Evolutionary conservation across 2,113 vertebrate genomes (phyloP).

Genomic region (Micronycteris hirsuta): DNA sequence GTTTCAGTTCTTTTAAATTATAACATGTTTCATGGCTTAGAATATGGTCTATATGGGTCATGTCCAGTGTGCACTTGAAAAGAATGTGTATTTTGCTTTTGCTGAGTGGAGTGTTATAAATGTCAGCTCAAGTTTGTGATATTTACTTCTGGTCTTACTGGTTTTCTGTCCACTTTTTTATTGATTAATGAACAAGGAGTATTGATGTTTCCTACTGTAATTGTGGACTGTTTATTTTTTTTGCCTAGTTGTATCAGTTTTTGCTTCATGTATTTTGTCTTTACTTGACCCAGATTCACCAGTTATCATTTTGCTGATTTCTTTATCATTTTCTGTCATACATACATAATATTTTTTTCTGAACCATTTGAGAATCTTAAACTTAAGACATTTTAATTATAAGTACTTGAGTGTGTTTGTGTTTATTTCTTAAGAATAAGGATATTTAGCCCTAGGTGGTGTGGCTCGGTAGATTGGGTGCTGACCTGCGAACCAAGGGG

Average conservation of each 20-base stretch:
- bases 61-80: background rate
- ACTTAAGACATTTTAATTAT: background rate
- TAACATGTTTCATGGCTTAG: background rate
- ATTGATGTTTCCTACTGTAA: background rate
- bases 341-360: background rate
- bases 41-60: background rate
- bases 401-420: background rate
- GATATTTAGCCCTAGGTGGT: too few species aligned
- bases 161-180: background rate
- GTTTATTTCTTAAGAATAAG: slow-evolving; percentile 41
- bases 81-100: background rate
- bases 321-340: background rate
- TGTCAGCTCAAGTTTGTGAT: background rate
- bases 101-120: background rate
- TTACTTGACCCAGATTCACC: background rate
- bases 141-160: background rate
- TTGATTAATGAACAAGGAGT: background rate
- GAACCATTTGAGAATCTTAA: slow-evolving; percentile 31
- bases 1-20: background rate
- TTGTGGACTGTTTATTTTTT: background rate
- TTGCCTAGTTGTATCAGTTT: background rate
- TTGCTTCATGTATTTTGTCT: background rate
- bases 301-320: background rate
- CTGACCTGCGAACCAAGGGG: too few species aligned
- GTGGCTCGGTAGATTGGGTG: too few species aligned